These are phyloP conservation scores for Diphyllodes magnificus DNA, from an alignment of 2,113 vertebrate genomes.

Conservation along the genomic window DNA sequence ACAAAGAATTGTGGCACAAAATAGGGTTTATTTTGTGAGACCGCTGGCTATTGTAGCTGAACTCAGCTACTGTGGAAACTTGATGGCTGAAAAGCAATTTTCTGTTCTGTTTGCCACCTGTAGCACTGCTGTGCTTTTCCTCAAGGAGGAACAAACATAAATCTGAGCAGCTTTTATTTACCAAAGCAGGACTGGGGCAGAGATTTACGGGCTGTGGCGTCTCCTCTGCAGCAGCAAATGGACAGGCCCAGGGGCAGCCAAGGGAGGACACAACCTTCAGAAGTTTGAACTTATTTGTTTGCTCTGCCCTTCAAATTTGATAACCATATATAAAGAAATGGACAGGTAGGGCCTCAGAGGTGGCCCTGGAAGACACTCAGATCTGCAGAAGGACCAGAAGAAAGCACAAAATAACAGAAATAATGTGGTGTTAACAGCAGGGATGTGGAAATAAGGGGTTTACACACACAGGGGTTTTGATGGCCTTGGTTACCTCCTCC, in stretches of 20 bases:
- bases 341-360: not conserved
- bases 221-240: slow-evolving; percentile 30
- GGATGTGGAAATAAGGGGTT: not conserved
- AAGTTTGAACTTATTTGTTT: not conserved
- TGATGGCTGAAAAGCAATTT: not conserved
- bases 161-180: not conserved
- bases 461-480: not conserved
- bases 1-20: not conserved
- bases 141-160: not conserved
- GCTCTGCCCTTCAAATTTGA: not conserved
- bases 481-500: not conserved
- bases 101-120: not conserved
- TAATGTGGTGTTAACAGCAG: not conserved
- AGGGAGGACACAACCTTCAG: not conserved
- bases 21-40: not conserved
- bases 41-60: not conserved
- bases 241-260: not conserved
- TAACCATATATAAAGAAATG: not conserved
- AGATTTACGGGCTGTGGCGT: not conserved
- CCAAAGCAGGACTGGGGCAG: not conserved
- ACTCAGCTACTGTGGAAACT: not conserved
- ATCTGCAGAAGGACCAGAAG: not conserved
- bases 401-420: not conserved
- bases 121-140: not conserved
- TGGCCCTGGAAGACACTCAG: not conserved